Percentiles rank a stretch among this genome's conserved stretches.
phyloP scores from a whole-genome alignment of 2,113 vertebrate species.

The Alethe castanea region DNA sequence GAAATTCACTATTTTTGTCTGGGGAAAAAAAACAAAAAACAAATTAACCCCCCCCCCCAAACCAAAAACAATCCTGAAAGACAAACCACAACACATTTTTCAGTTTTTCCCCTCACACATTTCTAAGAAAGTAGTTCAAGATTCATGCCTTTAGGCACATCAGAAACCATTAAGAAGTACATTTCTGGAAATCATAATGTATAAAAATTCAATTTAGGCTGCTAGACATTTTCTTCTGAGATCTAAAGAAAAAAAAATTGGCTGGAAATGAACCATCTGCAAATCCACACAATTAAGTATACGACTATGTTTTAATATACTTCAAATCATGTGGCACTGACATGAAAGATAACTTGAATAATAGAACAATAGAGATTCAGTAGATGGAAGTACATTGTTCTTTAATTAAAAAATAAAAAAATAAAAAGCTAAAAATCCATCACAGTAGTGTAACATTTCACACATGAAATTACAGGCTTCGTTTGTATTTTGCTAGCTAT shows the following conservation, averaged over 20 bases:
- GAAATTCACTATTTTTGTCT: slow-evolving; percentile 30
- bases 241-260: slow-evolving; percentile 56
- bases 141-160: slow-evolving; percentile 73
- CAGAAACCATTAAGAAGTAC: slow-evolving; percentile 74
- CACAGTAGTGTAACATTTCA: not conserved
- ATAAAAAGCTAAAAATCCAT: slow-evolving; percentile 14
- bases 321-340: slow-evolving; percentile 44
- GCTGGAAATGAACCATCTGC: slow-evolving; percentile 64
- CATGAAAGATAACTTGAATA: slow-evolving; percentile 62
- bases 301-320: slow-evolving; percentile 42
- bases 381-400: slow-evolving; percentile 33
- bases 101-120: not conserved
- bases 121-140: slow-evolving; percentile 58
- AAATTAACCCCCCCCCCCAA: not conserved
- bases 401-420: slow-evolving; percentile 42
- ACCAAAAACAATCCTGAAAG: not conserved
- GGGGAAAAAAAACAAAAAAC: fast-evolving
- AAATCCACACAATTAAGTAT: slow-evolving; percentile 66
- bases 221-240: slow-evolving; percentile 61
- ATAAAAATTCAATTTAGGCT: slow-evolving; percentile 76
- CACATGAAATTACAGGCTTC: slow-evolving; percentile 14
- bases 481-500: slow-evolving; percentile 31
- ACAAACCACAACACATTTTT: not conserved
- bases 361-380: slow-evolving; percentile 37
- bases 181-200: slow-evolving; percentile 74